Evolutionary conservation across 1,140 invertebrate genomes (phyloP).

Genomic region (Zaprionus capensis): DNA sequence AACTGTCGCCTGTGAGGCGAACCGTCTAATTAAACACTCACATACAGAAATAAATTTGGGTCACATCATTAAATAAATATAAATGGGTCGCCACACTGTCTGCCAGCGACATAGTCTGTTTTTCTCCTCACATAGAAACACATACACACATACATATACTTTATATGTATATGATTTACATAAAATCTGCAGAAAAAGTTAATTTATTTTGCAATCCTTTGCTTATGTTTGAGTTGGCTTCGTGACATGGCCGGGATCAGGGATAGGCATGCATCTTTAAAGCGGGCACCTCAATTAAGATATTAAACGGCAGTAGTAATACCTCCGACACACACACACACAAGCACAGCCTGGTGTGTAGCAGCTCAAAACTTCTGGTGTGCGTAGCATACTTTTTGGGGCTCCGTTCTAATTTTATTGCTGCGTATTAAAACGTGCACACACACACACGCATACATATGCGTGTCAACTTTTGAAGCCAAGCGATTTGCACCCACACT

Average conservation of each 20-base stretch:
- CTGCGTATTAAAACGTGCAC: conserved; percentile 56
- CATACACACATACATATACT: not conserved
- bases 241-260: conserved; percentile 18
- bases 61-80: conserved; percentile 83
- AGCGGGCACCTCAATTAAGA: conserved; percentile 76
- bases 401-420: conserved; percentile 69
- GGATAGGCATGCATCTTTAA: conserved; percentile 63
- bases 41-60: conserved; percentile 80
- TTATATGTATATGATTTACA: conserved; percentile 60
- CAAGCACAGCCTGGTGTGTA: conserved; percentile 25
- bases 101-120: conserved; percentile 31
- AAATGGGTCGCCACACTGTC: conserved; percentile 66
- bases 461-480: conserved; percentile 76
- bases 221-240: conserved; percentile 55
- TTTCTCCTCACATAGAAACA: conserved; percentile 25
- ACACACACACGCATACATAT: conserved; percentile 36
- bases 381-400: conserved; percentile 54
- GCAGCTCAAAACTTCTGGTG: conserved; percentile 41
- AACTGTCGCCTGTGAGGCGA: conserved; percentile 61
- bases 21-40: conserved; percentile 80
- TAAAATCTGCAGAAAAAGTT: conserved; percentile 78
- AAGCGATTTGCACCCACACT: conserved; percentile 59
- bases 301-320: conserved; percentile 61
- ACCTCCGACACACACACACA: conserved; percentile 12
- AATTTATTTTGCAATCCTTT: conserved; percentile 78